Base-by-base conservation (phyloP, 2,888 invertebrate genomes). In the Andrena dorsata region DNA sequence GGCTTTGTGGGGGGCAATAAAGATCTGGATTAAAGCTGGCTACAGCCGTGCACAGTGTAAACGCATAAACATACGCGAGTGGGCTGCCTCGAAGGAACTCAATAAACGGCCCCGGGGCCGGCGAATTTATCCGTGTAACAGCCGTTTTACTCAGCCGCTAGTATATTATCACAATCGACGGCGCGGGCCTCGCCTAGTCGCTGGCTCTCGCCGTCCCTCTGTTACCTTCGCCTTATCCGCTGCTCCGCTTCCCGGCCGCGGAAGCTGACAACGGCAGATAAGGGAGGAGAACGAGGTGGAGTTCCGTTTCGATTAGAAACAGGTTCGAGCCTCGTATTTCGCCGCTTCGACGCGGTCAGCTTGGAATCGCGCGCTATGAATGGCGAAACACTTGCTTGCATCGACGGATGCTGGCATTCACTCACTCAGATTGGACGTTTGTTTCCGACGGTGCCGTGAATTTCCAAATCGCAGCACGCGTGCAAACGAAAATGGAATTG, bases 71-170 rank as follows among this genome's bases (percentile, higher is more conserved):
- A 78, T 79, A 72, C 69, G 5, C 56, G 75, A 65, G 51, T 63
- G 56, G 32, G 35, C 47, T 23, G 56, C 32, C 56, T 76, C 65
- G 63, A 51, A 65, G 71, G 71, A 74, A 83, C 77, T 86, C 86
- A 76, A 88, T 87, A 87, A 89, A 86, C 79, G 81, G 61, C 84
- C 28, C 51, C 71, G 20, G 61, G 47, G 51, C 47, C 63, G 77
- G 72, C 70, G 79, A 84, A 86, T 89, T 90, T 89, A 90, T 89
- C 83, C 85, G 83, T 75, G 80, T 90, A 90, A 89, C 86, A 76
- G 74, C 65, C 86, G 82, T 66, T 86, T 88, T 84, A 83, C 83
- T 75, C 78, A 68, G 53, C 56, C 72, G 68, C 63, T 70, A 64
- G 79, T 87, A 85, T 84, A 83, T 90, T 88, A 87, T 84, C 85